These are phyloP conservation scores for Eremophila alpestris DNA, from an alignment of 2,797 vertebrate genomes.

Conservation along the genomic window DNA sequence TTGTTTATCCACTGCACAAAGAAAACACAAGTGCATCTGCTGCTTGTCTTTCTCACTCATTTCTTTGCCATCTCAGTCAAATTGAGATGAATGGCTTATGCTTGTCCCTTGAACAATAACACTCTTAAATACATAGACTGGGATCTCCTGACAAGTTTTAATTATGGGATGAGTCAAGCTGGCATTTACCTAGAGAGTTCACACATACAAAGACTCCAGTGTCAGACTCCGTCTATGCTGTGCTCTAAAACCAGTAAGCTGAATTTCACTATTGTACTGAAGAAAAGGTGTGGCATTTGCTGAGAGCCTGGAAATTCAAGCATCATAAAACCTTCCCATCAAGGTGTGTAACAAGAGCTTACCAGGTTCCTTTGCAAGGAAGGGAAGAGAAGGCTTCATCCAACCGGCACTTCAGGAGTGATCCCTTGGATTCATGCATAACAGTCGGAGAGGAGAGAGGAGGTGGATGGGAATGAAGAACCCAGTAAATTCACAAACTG, in stretches of 20 bases:
- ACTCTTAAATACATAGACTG: neutral
- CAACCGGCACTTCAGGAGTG: rapidly evolving
- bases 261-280: neutral
- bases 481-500: neutral
- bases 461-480: neutral
- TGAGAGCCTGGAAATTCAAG: neutral
- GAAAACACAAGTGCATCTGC: conserved; percentile 45
- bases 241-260: neutral
- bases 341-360: neutral
- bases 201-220: neutral
- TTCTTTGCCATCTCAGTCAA: conserved; percentile 35
- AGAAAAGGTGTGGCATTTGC: neutral
- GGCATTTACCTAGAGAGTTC: conserved; percentile 34
- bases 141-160: conserved; percentile 35
- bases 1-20: conserved; percentile 14
- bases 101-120: conserved; percentile 24
- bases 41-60: conserved; percentile 25
- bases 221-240: neutral
- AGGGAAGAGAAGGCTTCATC: neutral
- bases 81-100: conserved; percentile 16
- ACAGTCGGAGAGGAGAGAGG: neutral
- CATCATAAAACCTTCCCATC: neutral
- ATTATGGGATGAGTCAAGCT: conserved; percentile 23
- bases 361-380: neutral
- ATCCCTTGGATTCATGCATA: neutral